Percentiles rank a stretch among this genome's conserved stretches.
These are phyloP conservation scores for Heliothis peltigera DNA, from an alignment of 2,888 invertebrate species.

Conservation along the genomic window DNA sequence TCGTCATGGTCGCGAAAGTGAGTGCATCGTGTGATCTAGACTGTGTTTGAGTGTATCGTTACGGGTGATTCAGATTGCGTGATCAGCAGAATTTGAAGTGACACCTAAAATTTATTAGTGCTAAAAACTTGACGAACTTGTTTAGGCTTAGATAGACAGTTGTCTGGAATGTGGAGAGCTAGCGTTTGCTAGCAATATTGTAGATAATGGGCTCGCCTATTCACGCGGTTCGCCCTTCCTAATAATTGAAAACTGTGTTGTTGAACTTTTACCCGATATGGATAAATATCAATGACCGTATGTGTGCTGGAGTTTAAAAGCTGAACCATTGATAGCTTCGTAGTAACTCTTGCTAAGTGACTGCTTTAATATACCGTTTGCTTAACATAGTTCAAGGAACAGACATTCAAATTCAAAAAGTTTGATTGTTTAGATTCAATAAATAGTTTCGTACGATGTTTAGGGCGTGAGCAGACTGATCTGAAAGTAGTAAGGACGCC, in stretches of 20 bases:
- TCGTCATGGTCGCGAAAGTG: slow-evolving; percentile 41
- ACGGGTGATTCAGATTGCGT: slow-evolving; percentile 16
- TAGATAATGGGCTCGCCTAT: not conserved
- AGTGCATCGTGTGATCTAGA: slow-evolving; percentile 45
- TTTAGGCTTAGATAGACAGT: slow-evolving; percentile 2
- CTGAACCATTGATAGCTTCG: not conserved
- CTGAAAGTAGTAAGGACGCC: slow-evolving; percentile 84
- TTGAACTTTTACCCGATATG: slow-evolving; percentile 2
- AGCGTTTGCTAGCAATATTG: not conserved
- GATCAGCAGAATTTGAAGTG: not conserved
- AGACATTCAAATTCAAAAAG: not conserved
- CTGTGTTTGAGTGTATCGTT: slow-evolving; percentile 9
- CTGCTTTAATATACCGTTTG: not conserved
- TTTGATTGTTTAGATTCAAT: slow-evolving; percentile 8
- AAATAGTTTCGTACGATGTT: slow-evolving; percentile 43
- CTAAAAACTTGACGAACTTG: not conserved
- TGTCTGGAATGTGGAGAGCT: not conserved
- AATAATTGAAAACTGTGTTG: not conserved
- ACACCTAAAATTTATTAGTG: not conserved
- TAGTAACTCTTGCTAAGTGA: not conserved
- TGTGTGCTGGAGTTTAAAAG: not conserved
- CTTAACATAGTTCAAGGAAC: slow-evolving; percentile 2
- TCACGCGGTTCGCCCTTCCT: not conserved
- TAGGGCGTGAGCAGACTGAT: slow-evolving; percentile 69
- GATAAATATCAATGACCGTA: slow-evolving; percentile 1